Evolutionary conservation across 2,113 vertebrate genomes (phyloP).

Genomic region (Ceyx cyanopectus): DNA sequence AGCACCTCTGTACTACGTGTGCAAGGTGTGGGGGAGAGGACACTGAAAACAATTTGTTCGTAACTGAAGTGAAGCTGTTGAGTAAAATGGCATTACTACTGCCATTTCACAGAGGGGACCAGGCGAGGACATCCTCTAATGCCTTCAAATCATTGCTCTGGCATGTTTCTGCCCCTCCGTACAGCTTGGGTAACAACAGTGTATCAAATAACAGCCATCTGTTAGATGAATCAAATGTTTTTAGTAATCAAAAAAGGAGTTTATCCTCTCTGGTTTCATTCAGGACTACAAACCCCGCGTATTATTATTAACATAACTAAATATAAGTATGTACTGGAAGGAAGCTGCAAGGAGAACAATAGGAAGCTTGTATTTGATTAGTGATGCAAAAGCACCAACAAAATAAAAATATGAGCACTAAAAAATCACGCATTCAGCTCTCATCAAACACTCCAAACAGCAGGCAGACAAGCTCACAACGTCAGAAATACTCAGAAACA

Average conservation of each 20-base stretch:
- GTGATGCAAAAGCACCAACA: slow-evolving; percentile 12
- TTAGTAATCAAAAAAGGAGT: background rate
- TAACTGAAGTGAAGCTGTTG: background rate
- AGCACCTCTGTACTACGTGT: fast-evolving
- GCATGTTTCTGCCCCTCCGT: background rate
- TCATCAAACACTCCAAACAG: background rate
- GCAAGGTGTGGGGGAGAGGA: background rate
- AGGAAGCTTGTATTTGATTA: slow-evolving; percentile 21
- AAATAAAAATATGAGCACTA: slow-evolving; percentile 26
- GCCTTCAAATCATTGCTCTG: background rate
- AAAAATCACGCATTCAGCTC: background rate
- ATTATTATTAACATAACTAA: slow-evolving; percentile 1
- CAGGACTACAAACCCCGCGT: background rate
- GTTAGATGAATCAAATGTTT: background rate
- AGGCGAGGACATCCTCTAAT: background rate
- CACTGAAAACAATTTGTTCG: background rate
- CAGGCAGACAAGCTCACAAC: background rate
- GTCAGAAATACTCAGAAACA: background rate
- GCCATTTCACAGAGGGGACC: background rate
- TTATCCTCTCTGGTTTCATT: background rate
- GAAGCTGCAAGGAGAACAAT: slow-evolving; percentile 43
- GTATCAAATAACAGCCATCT: slow-evolving; percentile 26
- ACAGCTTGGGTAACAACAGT: background rate
- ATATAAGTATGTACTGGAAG: background rate
- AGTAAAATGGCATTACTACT: background rate